A percentile compares a stretch with the other conserved stretches of the same genome.
phyloP scores from a whole-genome alignment of 2,888 invertebrate species.

The Hypomecis punctinalis region DNA sequence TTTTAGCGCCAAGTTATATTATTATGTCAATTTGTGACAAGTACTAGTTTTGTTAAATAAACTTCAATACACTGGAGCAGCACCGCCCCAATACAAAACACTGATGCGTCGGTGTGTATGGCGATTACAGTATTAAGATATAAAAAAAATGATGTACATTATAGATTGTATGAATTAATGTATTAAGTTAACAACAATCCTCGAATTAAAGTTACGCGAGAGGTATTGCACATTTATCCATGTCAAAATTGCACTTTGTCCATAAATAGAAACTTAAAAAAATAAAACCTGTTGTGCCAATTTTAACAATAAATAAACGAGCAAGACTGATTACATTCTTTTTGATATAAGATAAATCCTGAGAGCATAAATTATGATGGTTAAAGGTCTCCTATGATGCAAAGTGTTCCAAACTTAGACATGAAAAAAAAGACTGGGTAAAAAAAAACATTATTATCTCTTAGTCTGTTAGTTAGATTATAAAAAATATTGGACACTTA shows the following conservation, averaged over 20 bases:
- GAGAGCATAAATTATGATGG: conserved; percentile 34
- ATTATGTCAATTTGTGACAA: too few species aligned
- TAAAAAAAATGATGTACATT: background rate
- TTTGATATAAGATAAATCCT: conserved; percentile 41
- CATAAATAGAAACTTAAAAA: conserved; percentile 40
- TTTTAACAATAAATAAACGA: conserved; percentile 54
- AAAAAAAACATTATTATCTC: too few species aligned
- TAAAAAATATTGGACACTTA: too few species aligned
- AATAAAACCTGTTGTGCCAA: conserved; percentile 44
- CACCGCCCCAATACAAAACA: background rate
- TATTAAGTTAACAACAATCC: conserved; percentile 44
- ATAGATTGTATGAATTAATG: conserved; percentile 20
- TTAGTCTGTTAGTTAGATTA: too few species aligned
- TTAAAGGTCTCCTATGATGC: conserved; percentile 23
- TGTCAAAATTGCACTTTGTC: conserved; percentile 53
- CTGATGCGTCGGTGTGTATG: background rate
- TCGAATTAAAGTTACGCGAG: conserved; percentile 28
- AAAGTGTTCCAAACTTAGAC: background rate
- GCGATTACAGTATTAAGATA: too few species aligned
- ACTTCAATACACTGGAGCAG: too few species aligned
- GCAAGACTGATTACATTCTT: conserved; percentile 37
- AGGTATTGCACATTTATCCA: conserved; percentile 50
- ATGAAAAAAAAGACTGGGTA: background rate
- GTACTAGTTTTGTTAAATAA: too few species aligned
- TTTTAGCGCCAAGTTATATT: too few species aligned